These are phyloP conservation scores for Notocelia uddmanniana DNA, from an alignment of 2,888 invertebrate species.

Conservation along the genomic window DNA sequence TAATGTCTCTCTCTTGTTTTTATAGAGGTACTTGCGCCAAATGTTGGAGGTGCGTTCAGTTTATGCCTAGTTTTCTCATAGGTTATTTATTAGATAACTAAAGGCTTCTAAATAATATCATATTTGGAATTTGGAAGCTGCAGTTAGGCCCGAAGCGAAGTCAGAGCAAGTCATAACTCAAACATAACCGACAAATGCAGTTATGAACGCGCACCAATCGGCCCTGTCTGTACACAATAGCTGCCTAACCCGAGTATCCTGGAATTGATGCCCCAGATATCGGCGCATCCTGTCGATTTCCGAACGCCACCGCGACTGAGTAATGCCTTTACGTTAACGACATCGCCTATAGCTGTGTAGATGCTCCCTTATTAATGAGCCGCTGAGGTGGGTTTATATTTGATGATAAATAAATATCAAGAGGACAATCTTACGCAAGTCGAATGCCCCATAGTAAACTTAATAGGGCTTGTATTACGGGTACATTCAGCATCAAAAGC, in stretches of 20 bases:
- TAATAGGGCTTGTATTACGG: too few relatives aligned
- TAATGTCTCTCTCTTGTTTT: too few relatives aligned
- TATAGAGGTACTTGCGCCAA: too few relatives aligned
- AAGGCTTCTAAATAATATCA: too few relatives aligned
- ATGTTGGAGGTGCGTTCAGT: too few relatives aligned
- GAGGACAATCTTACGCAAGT: too few relatives aligned
- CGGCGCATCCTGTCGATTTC: conserved; percentile 72
- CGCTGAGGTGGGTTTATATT: conserved; percentile 22
- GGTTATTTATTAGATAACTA: too few relatives aligned
- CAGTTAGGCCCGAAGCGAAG: not conserved
- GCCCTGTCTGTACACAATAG: conserved; percentile 53
- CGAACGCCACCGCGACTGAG: conserved; percentile 58
- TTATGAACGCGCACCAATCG: conserved; percentile 30
- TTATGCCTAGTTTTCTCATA: too few relatives aligned
- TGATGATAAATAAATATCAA: not conserved
- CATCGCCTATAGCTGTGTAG: conserved; percentile 33
- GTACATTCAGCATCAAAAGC: too few relatives aligned
- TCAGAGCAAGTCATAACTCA: conserved; percentile 27
- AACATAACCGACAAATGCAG: conserved; percentile 38
- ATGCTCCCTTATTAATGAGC: conserved; percentile 37
- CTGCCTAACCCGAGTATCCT: conserved; percentile 59
- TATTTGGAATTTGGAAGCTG: not conserved
- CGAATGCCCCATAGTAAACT: too few relatives aligned
- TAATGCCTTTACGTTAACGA: conserved; percentile 70
- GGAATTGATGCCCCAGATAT: conserved; percentile 72